phyloP scores from a whole-genome alignment of 2,113 vertebrate species.

The Amblyornis subalaris region DNA sequence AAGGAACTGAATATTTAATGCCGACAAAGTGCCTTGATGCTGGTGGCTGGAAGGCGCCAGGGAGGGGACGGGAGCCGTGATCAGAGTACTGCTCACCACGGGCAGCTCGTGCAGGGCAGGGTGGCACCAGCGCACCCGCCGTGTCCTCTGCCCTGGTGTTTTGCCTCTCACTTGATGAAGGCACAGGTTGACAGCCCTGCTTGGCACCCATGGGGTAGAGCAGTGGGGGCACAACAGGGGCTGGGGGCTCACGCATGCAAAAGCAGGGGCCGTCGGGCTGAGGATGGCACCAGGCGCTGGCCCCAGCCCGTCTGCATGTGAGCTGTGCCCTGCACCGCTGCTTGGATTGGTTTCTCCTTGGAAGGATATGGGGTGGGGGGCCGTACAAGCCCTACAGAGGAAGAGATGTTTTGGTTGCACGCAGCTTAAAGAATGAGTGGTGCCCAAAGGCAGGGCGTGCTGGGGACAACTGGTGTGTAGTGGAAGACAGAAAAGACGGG shows the following conservation, averaged over 20 bases:
- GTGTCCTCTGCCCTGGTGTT: background rate
- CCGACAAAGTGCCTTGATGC: background rate
- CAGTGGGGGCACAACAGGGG: background rate
- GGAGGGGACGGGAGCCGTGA: background rate
- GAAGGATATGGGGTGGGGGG: rapidly evolving
- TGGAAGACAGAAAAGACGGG: background rate
- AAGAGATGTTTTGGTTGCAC: background rate
- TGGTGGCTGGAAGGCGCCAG: background rate
- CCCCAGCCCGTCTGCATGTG: rapidly evolving
- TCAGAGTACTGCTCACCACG: background rate
- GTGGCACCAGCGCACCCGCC: rapidly evolving
- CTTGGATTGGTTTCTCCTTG: background rate
- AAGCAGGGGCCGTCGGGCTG: background rate
- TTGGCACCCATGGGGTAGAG: background rate
- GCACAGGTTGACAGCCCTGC: rapidly evolving
- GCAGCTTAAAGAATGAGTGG: background rate
- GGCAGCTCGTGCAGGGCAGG: rapidly evolving
- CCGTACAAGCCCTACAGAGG: rapidly evolving
- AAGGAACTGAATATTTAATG: slow-evolving; percentile 48
- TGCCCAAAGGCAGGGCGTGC: background rate
- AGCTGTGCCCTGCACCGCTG: background rate
- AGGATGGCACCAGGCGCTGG: background rate
- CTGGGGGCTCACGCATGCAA: background rate
- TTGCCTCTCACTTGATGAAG: background rate
- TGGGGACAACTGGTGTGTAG: background rate